Evolutionary conservation across 2,888 invertebrate species (phyloP).

Genomic region (Coelinius sp.): DNA sequence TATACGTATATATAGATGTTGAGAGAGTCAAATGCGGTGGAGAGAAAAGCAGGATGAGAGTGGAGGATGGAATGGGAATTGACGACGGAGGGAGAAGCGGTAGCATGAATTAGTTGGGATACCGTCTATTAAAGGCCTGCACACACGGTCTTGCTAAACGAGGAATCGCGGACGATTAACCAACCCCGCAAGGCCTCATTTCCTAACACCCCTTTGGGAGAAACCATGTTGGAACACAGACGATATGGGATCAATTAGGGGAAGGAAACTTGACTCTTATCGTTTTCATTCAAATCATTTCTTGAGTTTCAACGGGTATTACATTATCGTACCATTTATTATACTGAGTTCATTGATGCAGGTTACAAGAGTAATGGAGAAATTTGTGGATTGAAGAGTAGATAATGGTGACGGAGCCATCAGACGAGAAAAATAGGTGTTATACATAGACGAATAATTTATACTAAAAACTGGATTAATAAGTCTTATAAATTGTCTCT

Average conservation of each 20-base stretch:
- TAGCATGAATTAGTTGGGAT: slow-evolving; percentile 48
- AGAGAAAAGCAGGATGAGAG: slow-evolving; percentile 2
- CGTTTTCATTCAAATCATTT: slow-evolving; percentile 8
- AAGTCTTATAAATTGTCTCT: neutral
- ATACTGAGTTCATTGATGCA: neutral
- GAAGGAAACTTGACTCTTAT: slow-evolving; percentile 14
- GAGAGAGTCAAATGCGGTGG: slow-evolving; percentile 18
- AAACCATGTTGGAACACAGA: slow-evolving; percentile 17
- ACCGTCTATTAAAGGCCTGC: slow-evolving; percentile 44
- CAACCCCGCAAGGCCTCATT: slow-evolving; percentile 36
- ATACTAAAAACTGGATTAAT: neutral
- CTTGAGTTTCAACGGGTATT: neutral
- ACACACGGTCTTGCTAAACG: slow-evolving; percentile 37
- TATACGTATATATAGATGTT: slow-evolving; percentile 19
- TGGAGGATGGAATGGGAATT: neutral
- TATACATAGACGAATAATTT: neutral
- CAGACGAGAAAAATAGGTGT: neutral
- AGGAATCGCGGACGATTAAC: slow-evolving; percentile 47
- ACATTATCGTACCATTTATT: slow-evolving; percentile 1
- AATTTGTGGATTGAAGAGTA: neutral
- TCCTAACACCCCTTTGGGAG: slow-evolving; percentile 14
- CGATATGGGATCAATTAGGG: slow-evolving; percentile 19
- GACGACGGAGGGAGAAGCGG: slow-evolving; percentile 34
- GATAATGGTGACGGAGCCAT: neutral
- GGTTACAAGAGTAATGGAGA: neutral